Percentiles rank a stretch among this genome's conserved stretches.
Evolutionary conservation across 1,140 invertebrate genomes (phyloP).

Genomic region (Drosophila arawakana): DNA sequence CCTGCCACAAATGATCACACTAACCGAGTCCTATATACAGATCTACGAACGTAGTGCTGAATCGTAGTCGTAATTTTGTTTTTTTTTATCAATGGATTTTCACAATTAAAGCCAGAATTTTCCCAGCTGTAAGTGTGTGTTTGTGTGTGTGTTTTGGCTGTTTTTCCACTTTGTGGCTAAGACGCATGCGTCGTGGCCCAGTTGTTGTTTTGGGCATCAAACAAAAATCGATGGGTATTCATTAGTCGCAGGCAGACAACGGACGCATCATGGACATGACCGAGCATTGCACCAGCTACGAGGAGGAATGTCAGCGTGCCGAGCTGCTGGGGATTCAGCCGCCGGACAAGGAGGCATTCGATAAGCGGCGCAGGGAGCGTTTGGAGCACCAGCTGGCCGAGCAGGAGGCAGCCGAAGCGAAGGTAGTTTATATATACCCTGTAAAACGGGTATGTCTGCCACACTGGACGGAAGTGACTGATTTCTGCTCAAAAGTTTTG

Average conservation of each 20-base stretch:
- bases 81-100: too few species aligned
- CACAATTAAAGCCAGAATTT: too few species aligned
- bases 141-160: not conserved
- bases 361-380: conserved; percentile 79
- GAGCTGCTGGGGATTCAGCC: conserved; percentile 89
- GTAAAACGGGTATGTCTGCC: too few species aligned
- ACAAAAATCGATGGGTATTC: conserved; percentile 64
- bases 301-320: conserved; percentile 90
- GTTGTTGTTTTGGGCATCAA: not conserved
- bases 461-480: too few species aligned
- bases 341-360: conserved; percentile 88
- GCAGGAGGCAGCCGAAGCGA: conserved; percentile 85
- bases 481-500: too few species aligned
- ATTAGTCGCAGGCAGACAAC: conserved; percentile 36
- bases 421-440: conserved; percentile 43
- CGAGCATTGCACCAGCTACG: conserved; percentile 85
- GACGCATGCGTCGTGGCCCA: conserved; percentile 53
- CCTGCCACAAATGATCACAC: conserved; percentile 99
- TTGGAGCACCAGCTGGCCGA: conserved; percentile 77
- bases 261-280: conserved; percentile 43
- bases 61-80: conserved; percentile 5
- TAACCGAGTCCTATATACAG: conserved; percentile 99
- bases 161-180: not conserved
- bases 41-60: conserved; percentile 86
- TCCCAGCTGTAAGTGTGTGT: too few species aligned